Percentiles rank a stretch among this genome's conserved stretches.
These are phyloP conservation scores for Thunnus maccoyii DNA, from an alignment of 2,113 vertebrate genomes.

Conservation along the genomic window DNA sequence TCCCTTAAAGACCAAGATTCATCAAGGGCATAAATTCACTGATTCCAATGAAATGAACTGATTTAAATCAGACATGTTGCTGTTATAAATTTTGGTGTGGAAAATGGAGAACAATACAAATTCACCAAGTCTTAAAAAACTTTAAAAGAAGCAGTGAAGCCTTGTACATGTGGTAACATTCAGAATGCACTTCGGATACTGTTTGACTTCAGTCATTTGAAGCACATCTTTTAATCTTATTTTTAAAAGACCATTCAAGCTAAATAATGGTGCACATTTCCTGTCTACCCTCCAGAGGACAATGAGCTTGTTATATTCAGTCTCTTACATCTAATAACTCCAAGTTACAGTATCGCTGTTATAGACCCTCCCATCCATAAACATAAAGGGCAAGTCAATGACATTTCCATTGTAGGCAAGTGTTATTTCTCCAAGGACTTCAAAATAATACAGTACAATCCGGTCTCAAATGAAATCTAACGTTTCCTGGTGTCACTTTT, in stretches of 20 bases:
- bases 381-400: constrained; percentile 69
- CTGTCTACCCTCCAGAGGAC: constrained; percentile 33
- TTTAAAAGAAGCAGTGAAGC: not conserved
- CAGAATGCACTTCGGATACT: not conserved
- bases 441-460: constrained; percentile 54
- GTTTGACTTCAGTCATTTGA: constrained; percentile 7
- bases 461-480: constrained; percentile 63
- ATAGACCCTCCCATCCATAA: constrained; percentile 69
- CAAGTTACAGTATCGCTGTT: constrained; percentile 50
- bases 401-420: constrained; percentile 63
- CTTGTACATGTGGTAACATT: not conserved
- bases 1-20: not conserved
- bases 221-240: constrained; percentile 1
- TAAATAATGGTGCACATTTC: constrained; percentile 20
- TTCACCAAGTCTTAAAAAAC: no score
- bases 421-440: constrained; percentile 76
- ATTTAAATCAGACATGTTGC: not conserved
- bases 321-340: constrained; percentile 56
- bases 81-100: not conserved
- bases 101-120: not conserved
- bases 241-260: constrained; percentile 18
- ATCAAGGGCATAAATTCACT: not conserved
- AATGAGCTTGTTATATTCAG: constrained; percentile 55
- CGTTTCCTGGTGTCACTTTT: constrained; percentile 51
- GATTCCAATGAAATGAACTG: no score